A percentile compares a stretch with the other conserved stretches of the same genome.
phyloP scores from a whole-genome alignment of 2,888 invertebrate genomes.

The Hypomecis punctinalis region DNA sequence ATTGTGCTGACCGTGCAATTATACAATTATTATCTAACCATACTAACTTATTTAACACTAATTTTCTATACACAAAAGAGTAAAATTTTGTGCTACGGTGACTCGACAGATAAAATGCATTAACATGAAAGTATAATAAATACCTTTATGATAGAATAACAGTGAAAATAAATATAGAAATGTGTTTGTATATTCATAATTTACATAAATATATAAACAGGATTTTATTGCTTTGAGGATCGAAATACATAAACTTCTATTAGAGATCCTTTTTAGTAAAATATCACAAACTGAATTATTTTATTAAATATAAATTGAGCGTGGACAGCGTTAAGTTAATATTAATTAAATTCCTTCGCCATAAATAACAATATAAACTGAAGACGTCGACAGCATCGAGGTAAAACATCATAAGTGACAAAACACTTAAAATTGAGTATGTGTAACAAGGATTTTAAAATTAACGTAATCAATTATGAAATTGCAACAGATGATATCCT shows the following conservation, averaged over 20 bases:
- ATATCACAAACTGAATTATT: slow-evolving; percentile 25
- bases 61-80: slow-evolving; percentile 57
- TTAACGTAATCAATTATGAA: slow-evolving; percentile 1
- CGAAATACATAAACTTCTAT: slow-evolving; percentile 16
- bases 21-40: slow-evolving; percentile 50
- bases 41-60: slow-evolving; percentile 48
- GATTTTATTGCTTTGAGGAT: slow-evolving; percentile 1
- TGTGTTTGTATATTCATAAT: slow-evolving; percentile 13
- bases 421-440: slow-evolving; percentile 4
- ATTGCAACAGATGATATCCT: slow-evolving; percentile 8
- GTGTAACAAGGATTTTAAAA: not conserved
- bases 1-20: slow-evolving; percentile 75
- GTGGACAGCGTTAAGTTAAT: slow-evolving; percentile 49
- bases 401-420: slow-evolving; percentile 10
- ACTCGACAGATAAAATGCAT: slow-evolving; percentile 37
- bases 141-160: slow-evolving; percentile 23
- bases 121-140: slow-evolving; percentile 26
- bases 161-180: slow-evolving; percentile 24
- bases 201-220: slow-evolving; percentile 6
- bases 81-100: slow-evolving; percentile 61
- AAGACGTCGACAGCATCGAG: slow-evolving; percentile 7
- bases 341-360: slow-evolving; percentile 18
- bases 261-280: slow-evolving; percentile 13
- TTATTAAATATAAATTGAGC: slow-evolving; percentile 47
- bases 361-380: slow-evolving; percentile 16